A percentile compares a stretch with the other conserved stretches of the same genome.
Evolutionary conservation across 2,888 invertebrate genomes (phyloP).

Genomic region (Nymphalis polychloros): DNA sequence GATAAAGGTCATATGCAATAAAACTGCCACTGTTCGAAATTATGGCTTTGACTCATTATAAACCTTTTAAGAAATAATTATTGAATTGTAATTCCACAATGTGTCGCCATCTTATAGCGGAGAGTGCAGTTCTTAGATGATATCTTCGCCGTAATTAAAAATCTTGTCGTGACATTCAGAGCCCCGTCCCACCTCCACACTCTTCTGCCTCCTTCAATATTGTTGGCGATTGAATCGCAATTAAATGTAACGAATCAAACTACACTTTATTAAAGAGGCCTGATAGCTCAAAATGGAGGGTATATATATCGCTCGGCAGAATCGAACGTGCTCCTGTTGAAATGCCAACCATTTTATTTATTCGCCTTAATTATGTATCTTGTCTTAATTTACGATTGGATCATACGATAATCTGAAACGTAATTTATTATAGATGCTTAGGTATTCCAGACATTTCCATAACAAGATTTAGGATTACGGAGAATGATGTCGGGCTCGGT

Average conservation of each 20-base stretch:
- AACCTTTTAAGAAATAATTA: conserved; percentile 62
- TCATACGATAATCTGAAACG: conserved; percentile 80
- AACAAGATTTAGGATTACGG: conserved; percentile 78
- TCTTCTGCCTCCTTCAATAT: conserved; percentile 75
- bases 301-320: conserved; percentile 61
- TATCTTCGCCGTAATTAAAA: conserved; percentile 81
- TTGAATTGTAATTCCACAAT: conserved; percentile 77
- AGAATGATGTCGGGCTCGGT: conserved; percentile 63
- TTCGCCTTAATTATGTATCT: conserved; percentile 82
- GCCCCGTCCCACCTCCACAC: conserved; percentile 76
- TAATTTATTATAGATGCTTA: conserved; percentile 80
- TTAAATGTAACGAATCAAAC: conserved; percentile 78
- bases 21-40: conserved; percentile 63
- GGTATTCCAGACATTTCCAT: conserved; percentile 78
- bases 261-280: conserved; percentile 78
- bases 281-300: conserved; percentile 77
- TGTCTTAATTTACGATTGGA: conserved; percentile 83
- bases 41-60: conserved; percentile 48
- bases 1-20: conserved; percentile 46
- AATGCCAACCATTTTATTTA: conserved; percentile 83
- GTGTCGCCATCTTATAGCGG: conserved; percentile 65
- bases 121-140: conserved; percentile 76
- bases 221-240: conserved; percentile 81
- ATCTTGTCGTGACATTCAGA: conserved; percentile 82
- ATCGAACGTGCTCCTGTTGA: conserved; percentile 81